phyloP scores from a whole-genome alignment of 2,888 invertebrate species.

The Drosophila imparisetae region DNA sequence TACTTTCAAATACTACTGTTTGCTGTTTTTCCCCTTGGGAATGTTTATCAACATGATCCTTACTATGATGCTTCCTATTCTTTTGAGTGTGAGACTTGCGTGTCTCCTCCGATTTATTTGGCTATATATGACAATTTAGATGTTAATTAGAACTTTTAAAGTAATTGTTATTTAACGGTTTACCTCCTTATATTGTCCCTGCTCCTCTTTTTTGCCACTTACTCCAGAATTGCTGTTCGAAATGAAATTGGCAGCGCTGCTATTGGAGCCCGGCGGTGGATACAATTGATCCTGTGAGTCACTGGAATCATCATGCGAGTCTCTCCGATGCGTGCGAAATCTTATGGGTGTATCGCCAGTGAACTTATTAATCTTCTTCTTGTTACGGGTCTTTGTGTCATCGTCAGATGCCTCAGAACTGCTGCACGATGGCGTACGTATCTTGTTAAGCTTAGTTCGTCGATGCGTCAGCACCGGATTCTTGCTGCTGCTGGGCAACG shows the following conservation, averaged over 20 bases:
- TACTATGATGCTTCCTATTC: constrained; percentile 70
- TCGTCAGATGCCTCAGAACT: constrained; percentile 97
- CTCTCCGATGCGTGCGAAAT: constrained; percentile 88
- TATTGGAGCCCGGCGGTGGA: constrained; percentile 78
- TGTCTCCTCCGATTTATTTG: constrained; percentile 81
- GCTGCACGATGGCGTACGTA: constrained; percentile 94
- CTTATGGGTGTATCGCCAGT: constrained; percentile 87
- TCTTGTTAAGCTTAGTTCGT: constrained; percentile 89
- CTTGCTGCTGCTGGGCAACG: constrained; percentile 78
- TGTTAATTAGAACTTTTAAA: not conserved
- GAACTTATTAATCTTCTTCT: constrained; percentile 91
- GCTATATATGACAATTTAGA: constrained; percentile 47
- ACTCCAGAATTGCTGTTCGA: constrained; percentile 66
- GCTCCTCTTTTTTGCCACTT: constrained; percentile 79
- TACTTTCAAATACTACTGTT: constrained; percentile 33
- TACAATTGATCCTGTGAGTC: constrained; percentile 90
- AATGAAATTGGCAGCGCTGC: constrained; percentile 78
- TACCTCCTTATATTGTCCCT: constrained; percentile 79
- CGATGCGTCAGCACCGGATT: constrained; percentile 85
- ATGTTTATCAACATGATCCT: constrained; percentile 77
- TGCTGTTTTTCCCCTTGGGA: constrained; percentile 72
- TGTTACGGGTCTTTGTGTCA: constrained; percentile 91
- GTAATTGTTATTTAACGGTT: not conserved
- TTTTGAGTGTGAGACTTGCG: constrained; percentile 80
- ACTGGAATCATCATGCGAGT: constrained; percentile 94